Evolutionary conservation across 2,888 invertebrate genomes (phyloP).

Genomic region (Torymus auratus): DNA sequence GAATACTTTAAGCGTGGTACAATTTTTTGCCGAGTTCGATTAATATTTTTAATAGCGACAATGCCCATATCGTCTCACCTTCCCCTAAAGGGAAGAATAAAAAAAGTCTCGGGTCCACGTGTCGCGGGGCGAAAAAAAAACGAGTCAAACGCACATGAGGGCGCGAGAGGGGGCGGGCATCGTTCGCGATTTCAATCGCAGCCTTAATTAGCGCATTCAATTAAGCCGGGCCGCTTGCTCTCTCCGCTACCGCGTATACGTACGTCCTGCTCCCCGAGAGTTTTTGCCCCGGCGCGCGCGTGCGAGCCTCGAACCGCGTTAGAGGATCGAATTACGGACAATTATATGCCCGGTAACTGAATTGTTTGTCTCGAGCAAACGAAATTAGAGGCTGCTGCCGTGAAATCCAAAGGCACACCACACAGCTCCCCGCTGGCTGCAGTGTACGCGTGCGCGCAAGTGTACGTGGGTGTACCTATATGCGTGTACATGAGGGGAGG

Average conservation of each 20-base stretch:
- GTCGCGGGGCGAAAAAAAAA: background rate
- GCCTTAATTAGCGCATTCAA: slow-evolving; percentile 64
- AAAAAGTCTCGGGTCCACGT: background rate
- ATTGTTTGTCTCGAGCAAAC: slow-evolving; percentile 68
- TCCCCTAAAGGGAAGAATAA: background rate
- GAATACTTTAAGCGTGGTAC: no score
- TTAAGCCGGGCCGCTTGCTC: slow-evolving; percentile 17
- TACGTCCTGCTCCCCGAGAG: slow-evolving; percentile 24
- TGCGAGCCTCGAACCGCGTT: slow-evolving; percentile 63
- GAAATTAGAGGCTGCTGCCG: slow-evolving; percentile 61
- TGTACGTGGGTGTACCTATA: no score
- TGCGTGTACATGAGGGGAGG: no score
- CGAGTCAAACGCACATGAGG: background rate
- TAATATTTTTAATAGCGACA: no score
- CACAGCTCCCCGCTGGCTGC: no score
- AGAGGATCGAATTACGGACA: slow-evolving; percentile 70
- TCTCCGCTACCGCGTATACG: no score
- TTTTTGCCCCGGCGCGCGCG: slow-evolving; percentile 58
- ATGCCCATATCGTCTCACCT: no score
- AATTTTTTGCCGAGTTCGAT: no score
- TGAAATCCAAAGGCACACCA: slow-evolving; percentile 11
- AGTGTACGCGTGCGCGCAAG: no score
- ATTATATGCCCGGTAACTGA: slow-evolving; percentile 68
- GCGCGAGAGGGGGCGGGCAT: background rate
- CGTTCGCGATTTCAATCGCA: slow-evolving; percentile 60